Evolutionary conservation across 1,140 invertebrate genomes (phyloP).

Genomic region (Drosophila littoralis): DNA sequence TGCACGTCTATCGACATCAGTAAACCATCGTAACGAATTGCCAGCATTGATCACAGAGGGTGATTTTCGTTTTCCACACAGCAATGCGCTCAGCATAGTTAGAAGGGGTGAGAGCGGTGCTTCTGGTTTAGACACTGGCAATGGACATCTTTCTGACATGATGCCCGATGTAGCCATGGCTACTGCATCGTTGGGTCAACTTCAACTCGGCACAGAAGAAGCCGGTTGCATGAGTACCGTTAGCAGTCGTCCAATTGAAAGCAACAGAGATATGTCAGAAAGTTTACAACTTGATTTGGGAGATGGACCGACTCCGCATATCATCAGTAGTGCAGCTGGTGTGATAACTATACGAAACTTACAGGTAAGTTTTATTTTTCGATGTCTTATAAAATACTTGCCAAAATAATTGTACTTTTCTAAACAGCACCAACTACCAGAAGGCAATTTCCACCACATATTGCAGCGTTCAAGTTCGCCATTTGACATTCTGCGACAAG

Average conservation of each 20-base stretch:
- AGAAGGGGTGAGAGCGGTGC: conserved; percentile 57
- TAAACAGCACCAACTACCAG: conserved; percentile 72
- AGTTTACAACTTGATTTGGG: conserved; percentile 90
- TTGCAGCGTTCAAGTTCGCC: conserved; percentile 80
- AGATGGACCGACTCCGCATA: conserved; percentile 88
- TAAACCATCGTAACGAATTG: conserved; percentile 85
- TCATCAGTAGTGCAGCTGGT: conserved; percentile 66
- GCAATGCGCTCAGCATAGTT: conserved; percentile 62
- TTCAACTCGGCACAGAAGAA: conserved; percentile 84
- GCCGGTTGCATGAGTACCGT: conserved; percentile 37
- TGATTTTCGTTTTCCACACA: conserved; percentile 85
- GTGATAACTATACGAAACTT: conserved; percentile 70
- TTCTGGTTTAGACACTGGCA: conserved; percentile 70
- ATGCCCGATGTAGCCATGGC: conserved; percentile 96
- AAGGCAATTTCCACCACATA: conserved; percentile 76
- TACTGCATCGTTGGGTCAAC: conserved; percentile 89
- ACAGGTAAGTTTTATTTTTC: conserved; percentile 58
- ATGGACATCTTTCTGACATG: conserved; percentile 90
- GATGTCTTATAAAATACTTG: neutral
- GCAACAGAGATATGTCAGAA: conserved; percentile 71
- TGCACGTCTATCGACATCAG: conserved; percentile 67
- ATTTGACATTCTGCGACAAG: conserved; percentile 74
- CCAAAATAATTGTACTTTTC: conserved; percentile 1
- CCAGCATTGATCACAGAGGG: conserved; percentile 88
- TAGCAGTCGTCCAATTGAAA: conserved; percentile 39